Evolutionary conservation across 2,888 invertebrate genomes (phyloP), one percentile per base, ranked within the genome.

Genomic region (Lathronympha strigana): DNA sequence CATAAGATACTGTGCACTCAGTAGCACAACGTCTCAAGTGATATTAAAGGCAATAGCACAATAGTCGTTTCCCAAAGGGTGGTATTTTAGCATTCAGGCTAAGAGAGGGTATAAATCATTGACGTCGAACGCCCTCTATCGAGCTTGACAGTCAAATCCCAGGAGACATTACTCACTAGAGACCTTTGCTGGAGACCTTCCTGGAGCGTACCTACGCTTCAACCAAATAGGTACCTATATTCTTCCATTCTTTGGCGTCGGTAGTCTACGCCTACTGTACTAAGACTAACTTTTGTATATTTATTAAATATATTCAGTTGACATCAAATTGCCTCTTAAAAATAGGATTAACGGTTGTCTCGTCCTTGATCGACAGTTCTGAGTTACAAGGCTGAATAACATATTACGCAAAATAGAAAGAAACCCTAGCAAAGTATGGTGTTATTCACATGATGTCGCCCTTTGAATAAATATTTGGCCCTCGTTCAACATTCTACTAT

Each of bases 131-230:
- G 67, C 66, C 67, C 69, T 72, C 71, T 71, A 71, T 78, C 78
- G 75, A 73, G 73, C 70, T 73, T 79, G 74, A 74, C 77, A 76
- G 72, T 73, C 76, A 79, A 81, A 83, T 84, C 83, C 79, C 76
- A 74, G 73, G 75, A 76, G 79, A 75, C 82, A 84, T 85, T 82
- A 83, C 76, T 84, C 83, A 84, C 81, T 77, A 78, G 79, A 77
- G 79, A 79, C 79, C 73, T 73, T 72, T n/a, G n/a, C n/a, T 77
- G 78, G 79, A 77, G 79, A 79, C 79, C 73, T 73, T 72, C 66
- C 69, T 71, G 76, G 77, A 47, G 53, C 0, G 19, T 57, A 43
- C 28, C n/a, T n/a, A n/a, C n/a, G n/a, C n/a, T n/a, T n/a, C n/a
- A n/a, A n/a, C n/a, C n/a, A n/a, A n/a, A n/a, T n/a, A n/a, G n/a